Evolutionary conservation across 2,113 vertebrate species (phyloP).

Genomic region (zebrafish (Danio rerio)): DNA sequence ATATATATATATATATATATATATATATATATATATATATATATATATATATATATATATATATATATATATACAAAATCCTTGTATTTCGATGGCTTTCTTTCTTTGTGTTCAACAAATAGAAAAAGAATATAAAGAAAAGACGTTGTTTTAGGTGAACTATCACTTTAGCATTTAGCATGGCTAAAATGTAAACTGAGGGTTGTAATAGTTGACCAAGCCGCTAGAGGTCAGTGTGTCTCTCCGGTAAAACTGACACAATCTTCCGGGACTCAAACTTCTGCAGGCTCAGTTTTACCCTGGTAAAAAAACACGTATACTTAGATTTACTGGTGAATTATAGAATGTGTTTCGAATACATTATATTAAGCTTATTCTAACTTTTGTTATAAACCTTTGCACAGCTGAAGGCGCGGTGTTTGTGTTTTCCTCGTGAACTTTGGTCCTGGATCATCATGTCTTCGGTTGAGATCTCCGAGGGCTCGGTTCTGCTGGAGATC

Average conservation of each 20-base stretch:
- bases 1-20: too few relatives aligned
- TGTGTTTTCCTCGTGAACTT: not conserved
- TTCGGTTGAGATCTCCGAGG: conserved; percentile 68
- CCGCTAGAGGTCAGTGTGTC: not conserved
- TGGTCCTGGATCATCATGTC: conserved; percentile 75
- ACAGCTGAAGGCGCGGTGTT: too few relatives aligned
- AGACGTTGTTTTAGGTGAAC: too few relatives aligned
- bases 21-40: too few relatives aligned
- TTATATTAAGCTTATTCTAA: not conserved
- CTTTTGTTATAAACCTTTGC: not conserved
- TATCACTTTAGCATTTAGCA: too few relatives aligned
- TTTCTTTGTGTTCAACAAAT: too few relatives aligned
- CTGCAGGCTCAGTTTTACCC: not conserved
- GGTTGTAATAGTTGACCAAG: not conserved
- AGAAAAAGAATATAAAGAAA: too few relatives aligned
- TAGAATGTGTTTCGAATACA: not conserved
- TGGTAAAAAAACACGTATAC: not conserved
- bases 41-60: too few relatives aligned
- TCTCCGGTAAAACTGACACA: not conserved
- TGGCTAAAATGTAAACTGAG: too few relatives aligned
- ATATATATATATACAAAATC: too few relatives aligned
- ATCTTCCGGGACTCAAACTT: conserved; percentile 2
- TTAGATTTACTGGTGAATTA: not conserved
- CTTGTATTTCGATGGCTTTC: too few relatives aligned
- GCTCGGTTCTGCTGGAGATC: conserved; percentile 70